Percentiles rank a stretch among this genome's conserved stretches.
These are phyloP conservation scores for Rhea americana DNA, from an alignment of 2,113 vertebrate genomes.

Conservation along the genomic window DNA sequence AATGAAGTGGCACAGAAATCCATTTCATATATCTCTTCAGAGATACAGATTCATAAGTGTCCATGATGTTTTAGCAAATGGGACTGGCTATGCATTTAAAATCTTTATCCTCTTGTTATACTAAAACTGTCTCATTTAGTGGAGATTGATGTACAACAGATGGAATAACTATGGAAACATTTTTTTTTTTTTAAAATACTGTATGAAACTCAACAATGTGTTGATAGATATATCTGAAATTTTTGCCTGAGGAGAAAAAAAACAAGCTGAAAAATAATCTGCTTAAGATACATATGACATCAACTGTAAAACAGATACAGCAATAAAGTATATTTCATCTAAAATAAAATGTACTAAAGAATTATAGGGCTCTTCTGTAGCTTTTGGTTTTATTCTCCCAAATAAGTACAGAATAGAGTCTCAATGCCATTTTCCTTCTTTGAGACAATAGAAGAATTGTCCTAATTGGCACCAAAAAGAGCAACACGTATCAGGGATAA, in stretches of 20 bases:
- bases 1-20: background rate
- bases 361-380: background rate
- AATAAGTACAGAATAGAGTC: background rate
- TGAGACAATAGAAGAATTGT: background rate
- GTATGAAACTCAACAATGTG: background rate
- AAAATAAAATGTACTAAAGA: background rate
- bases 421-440: background rate
- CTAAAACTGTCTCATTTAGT: background rate
- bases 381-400: background rate
- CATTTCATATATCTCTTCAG: background rate
- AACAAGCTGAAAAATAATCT: background rate
- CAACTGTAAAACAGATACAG: background rate
- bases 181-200: constrained; percentile 6
- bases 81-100: background rate
- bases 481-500: background rate
- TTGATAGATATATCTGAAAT: constrained; percentile 2
- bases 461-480: background rate
- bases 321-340: background rate
- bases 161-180: background rate
- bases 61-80: background rate
- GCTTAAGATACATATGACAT: background rate
- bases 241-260: background rate
- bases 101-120: background rate
- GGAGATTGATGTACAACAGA: background rate
- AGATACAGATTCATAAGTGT: background rate